Evolutionary conservation across 92 coral and sea anemone genomes (phyloP).

Genomic region (Porites evermanni): DNA sequence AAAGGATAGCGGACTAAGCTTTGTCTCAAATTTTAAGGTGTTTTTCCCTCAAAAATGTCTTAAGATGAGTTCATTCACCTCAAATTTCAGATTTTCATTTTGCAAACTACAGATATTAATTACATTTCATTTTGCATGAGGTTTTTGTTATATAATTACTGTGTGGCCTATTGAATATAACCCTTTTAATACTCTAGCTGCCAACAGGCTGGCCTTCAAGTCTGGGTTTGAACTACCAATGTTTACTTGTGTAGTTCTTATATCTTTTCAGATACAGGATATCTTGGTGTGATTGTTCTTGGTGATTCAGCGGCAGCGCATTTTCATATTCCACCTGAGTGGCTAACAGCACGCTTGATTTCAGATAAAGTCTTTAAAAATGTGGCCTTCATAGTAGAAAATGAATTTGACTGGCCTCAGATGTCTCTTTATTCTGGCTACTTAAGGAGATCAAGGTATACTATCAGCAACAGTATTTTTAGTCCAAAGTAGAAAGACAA

Average conservation of each 20-base stretch:
- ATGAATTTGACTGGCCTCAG: slow-evolving; percentile 99
- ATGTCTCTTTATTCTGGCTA: slow-evolving; percentile 86
- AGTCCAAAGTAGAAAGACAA: too few species aligned
- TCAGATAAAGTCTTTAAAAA: slow-evolving; percentile 70
- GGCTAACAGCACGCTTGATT: slow-evolving; percentile 87
- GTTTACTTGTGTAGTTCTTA: neutral
- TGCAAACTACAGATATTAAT: too few species aligned
- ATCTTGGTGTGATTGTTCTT: slow-evolving; percentile 89
- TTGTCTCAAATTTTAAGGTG: too few species aligned
- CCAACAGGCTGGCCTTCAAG: neutral
- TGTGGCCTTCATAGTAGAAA: slow-evolving; percentile 78
- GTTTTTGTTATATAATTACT: too few species aligned
- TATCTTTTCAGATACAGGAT: slow-evolving; percentile 69
- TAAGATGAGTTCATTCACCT: too few species aligned
- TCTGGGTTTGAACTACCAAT: neutral
- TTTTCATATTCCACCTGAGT: slow-evolving; percentile 93
- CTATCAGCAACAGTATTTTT: too few species aligned
- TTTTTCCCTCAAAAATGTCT: too few species aligned
- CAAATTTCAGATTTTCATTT: too few species aligned
- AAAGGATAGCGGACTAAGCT: too few species aligned
- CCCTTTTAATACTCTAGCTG: too few species aligned
- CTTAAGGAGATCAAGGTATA: slow-evolving; percentile 71
- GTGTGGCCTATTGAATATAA: too few species aligned
- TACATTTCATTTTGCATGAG: too few species aligned
- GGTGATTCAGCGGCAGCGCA: slow-evolving; percentile 97